A percentile compares a stretch with the other conserved stretches of the same genome.
Conservation (phyloP, 2,888 invertebrate genomes). For the Lordiphosa andalusiaca region DNA sequence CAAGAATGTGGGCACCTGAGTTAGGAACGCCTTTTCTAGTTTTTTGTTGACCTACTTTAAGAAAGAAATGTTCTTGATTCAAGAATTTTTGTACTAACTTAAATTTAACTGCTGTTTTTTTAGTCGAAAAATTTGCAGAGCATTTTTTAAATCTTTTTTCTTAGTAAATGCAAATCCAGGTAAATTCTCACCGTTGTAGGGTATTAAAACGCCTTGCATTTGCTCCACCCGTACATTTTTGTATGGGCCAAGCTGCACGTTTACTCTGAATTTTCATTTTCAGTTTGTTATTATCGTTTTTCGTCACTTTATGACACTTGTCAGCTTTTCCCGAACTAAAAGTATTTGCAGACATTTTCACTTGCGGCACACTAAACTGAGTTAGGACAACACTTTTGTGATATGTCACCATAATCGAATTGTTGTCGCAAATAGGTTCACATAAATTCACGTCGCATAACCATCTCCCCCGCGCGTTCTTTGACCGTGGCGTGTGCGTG, state of each 20-base stretch:
- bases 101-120: too few species aligned
- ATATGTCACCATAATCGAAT: slow-evolving; percentile 59
- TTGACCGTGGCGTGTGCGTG: slow-evolving; percentile 15
- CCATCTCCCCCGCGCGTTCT: slow-evolving; percentile 2
- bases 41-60: too few species aligned
- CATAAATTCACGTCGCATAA: not conserved
- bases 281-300: slow-evolving; percentile 3
- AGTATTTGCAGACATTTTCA: not conserved
- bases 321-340: not conserved
- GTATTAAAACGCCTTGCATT: slow-evolving; percentile 7
- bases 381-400: slow-evolving; percentile 42
- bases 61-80: too few species aligned
- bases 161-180: not conserved
- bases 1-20: too few species aligned
- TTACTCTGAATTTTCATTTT: slow-evolving; percentile 19
- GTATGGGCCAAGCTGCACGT: not conserved
- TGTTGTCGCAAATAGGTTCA: slow-evolving; percentile 5
- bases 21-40: too few species aligned
- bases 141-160: too few species aligned
- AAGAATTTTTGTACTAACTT: too few species aligned
- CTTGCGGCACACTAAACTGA: slow-evolving; percentile 41
- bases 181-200: slow-evolving; percentile 27
- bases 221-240: not conserved
- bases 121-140: too few species aligned
- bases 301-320: slow-evolving; percentile 4